Conservation (phyloP, 1,140 invertebrate species). For the Hypsibius dujardini region DNA sequence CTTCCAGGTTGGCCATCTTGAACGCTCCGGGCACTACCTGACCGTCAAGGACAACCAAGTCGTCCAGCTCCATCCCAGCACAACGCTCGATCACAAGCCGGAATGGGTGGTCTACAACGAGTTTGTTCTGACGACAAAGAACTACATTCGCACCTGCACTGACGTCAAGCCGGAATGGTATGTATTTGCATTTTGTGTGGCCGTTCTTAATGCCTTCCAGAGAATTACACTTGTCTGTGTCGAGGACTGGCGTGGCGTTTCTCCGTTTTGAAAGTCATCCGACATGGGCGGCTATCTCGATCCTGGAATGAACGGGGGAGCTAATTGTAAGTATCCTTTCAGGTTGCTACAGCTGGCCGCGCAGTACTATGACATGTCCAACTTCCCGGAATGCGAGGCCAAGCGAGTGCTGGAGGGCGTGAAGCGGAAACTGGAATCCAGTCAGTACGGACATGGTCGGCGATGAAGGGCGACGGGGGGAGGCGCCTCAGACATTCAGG, state of each 20-base stretch:
- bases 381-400: conserved; percentile 94
- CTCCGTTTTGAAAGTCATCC: background rate
- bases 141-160: conserved; percentile 95
- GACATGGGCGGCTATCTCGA: background rate
- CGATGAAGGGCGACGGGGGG: too few relatives aligned
- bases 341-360: conserved; percentile 89
- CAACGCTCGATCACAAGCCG: conserved; percentile 94
- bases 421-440: conserved; percentile 51
- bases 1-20: conserved; percentile 70
- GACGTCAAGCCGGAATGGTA: conserved; percentile 84
- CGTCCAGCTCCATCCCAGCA: conserved; percentile 94
- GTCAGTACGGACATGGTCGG: background rate
- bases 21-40: conserved; percentile 84
- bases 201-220: background rate
- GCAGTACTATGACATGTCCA: conserved; percentile 91
- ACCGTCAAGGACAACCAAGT: conserved; percentile 98
- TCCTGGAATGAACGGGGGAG: background rate
- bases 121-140: conserved; percentile 97
- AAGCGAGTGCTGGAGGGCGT: conserved; percentile 72
- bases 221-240: background rate
- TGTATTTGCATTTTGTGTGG: conserved; percentile 31
- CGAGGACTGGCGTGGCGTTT: too few relatives aligned
- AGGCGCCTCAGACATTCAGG: conserved; percentile 8
- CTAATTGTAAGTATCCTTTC: conserved; percentile 24
- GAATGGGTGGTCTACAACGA: conserved; percentile 99